phyloP scores from a whole-genome alignment of 2,888 invertebrate species.

The Shargacucullia verbasci region DNA sequence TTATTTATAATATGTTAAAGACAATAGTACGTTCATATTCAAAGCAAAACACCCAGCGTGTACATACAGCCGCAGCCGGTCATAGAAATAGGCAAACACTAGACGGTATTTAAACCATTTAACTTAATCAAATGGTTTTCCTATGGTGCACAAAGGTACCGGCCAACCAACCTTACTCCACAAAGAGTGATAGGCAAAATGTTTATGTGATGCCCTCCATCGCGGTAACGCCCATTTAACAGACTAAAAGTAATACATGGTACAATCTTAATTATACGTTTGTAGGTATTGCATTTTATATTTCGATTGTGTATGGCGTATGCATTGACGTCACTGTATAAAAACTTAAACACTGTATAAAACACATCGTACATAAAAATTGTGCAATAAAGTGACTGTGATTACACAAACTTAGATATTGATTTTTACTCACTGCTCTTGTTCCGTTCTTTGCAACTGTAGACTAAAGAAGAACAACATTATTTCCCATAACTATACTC shows the following conservation, averaged over 20 bases:
- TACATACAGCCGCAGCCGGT: conserved; percentile 67
- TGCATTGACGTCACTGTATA: conserved; percentile 32
- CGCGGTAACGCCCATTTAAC: conserved; percentile 87
- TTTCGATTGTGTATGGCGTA: conserved; percentile 23
- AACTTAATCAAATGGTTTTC: conserved; percentile 51
- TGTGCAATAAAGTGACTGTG: conserved; percentile 59
- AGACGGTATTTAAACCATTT: conserved; percentile 44
- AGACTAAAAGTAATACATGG: conserved; percentile 82
- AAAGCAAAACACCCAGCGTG: conserved; percentile 70
- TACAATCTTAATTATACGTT: conserved; percentile 53
- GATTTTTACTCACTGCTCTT: conserved; percentile 83
- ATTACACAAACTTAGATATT: conserved; percentile 57
- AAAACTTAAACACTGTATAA: conserved; percentile 39
- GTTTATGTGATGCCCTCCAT: conserved; percentile 87
- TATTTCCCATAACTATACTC: conserved; percentile 55
- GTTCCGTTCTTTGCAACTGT: conserved; percentile 81
- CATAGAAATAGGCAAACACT: conserved; percentile 53
- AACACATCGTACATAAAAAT: conserved; percentile 42
- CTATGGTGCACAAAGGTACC: conserved; percentile 60
- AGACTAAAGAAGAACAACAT: conserved; percentile 79
- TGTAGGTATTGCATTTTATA: conserved; percentile 19
- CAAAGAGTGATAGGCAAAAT: conserved; percentile 79
- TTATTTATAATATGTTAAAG: conserved; percentile 27
- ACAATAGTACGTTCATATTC: conserved; percentile 37
- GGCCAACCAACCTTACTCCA: conserved; percentile 84